Evolutionary conservation across 2,888 invertebrate genomes (phyloP).

Genomic region (Tetragnatha montana): DNA sequence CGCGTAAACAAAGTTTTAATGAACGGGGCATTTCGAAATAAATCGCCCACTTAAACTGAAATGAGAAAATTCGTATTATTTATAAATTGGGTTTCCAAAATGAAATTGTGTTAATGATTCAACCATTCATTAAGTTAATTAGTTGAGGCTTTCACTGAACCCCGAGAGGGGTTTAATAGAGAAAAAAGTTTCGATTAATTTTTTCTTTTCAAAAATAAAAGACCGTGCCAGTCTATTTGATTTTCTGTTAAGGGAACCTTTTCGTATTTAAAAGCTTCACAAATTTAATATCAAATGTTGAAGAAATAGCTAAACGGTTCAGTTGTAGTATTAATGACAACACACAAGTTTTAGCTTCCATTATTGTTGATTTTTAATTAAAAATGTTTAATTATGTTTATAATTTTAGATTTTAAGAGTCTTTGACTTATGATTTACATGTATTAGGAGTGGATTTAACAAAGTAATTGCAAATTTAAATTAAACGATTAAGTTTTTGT

Average conservation of each 20-base stretch:
- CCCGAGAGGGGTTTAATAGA: background rate
- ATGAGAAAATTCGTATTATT: conserved; percentile 25
- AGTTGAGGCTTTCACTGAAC: background rate
- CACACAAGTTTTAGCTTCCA: too few species aligned
- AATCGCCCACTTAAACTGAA: conserved; percentile 4
- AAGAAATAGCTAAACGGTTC: too few species aligned
- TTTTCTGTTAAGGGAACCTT: background rate
- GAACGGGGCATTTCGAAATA: conserved; percentile 34
- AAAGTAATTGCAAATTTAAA: too few species aligned
- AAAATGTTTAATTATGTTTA: too few species aligned
- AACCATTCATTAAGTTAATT: conserved; percentile 44
- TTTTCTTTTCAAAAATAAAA: background rate
- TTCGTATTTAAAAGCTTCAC: too few species aligned
- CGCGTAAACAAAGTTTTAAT: conserved; percentile 37
- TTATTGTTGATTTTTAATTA: too few species aligned
- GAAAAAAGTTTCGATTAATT: background rate
- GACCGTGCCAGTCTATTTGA: background rate
- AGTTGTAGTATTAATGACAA: too few species aligned
- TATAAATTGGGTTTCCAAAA: conserved; percentile 39
- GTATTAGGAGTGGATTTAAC: too few species aligned
- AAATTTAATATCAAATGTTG: too few species aligned
- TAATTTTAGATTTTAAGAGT: too few species aligned
- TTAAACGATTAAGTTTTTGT: too few species aligned
- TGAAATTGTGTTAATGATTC: conserved; percentile 49
- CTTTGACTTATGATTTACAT: too few species aligned